phyloP scores from a whole-genome alignment of 2,797 vertebrate genomes.

The Bucorvus abyssinicus region DNA sequence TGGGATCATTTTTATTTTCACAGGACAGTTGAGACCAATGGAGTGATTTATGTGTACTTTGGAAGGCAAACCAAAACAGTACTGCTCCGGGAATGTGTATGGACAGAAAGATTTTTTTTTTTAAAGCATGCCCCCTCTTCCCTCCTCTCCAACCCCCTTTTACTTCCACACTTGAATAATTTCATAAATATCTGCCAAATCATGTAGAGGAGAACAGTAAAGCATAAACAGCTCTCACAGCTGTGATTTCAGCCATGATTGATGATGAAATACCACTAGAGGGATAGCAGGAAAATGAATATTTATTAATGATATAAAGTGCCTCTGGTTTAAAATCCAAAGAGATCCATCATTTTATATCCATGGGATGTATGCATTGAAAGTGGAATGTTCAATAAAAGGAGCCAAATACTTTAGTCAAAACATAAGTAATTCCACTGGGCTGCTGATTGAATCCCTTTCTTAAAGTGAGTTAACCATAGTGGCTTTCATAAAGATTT shows the following conservation, averaged over 20 bases:
- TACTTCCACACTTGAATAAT: constrained; percentile 69
- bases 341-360: constrained; percentile 80
- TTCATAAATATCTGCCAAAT: constrained; percentile 73
- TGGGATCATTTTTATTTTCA: constrained; percentile 82
- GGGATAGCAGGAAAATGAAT: constrained; percentile 80
- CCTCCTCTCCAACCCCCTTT: background rate
- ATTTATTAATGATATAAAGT: constrained; percentile 83
- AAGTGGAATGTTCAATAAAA: constrained; percentile 68
- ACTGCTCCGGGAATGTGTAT: constrained; percentile 48
- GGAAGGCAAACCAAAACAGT: constrained; percentile 70
- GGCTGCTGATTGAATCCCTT: constrained; percentile 50
- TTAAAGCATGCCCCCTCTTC: constrained; percentile 5
- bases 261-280: constrained; percentile 79
- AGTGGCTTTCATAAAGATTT: constrained; percentile 60
- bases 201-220: constrained; percentile 71
- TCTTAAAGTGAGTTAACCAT: constrained; percentile 46
- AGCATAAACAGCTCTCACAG: constrained; percentile 75
- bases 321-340: constrained; percentile 73
- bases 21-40: constrained; percentile 77
- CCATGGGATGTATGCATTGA: constrained; percentile 71
- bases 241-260: constrained; percentile 80
- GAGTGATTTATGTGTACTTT: constrained; percentile 77
- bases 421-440: constrained; percentile 68
- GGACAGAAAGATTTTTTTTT: background rate
- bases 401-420: constrained; percentile 58